These are phyloP conservation scores for Torymus auratus DNA, from an alignment of 2,888 invertebrate genomes.

Conservation along the genomic window DNA sequence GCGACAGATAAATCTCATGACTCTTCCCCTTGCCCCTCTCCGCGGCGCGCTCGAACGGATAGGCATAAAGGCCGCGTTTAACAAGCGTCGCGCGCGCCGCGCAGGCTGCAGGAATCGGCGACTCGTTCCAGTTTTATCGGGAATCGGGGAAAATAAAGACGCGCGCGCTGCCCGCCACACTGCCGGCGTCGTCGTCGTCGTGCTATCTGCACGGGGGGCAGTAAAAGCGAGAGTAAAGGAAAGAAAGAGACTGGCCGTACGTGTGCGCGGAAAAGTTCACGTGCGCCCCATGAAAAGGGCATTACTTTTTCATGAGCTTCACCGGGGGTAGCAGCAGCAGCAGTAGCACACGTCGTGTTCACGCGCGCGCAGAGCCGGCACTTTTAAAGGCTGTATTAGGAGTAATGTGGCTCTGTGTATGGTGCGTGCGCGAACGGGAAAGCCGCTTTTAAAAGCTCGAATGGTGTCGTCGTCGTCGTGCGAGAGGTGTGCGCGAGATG, in stretches of 20 bases:
- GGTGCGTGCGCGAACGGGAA: slow-evolving; percentile 12
- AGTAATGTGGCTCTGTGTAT: slow-evolving; percentile 19
- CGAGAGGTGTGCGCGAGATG: background rate
- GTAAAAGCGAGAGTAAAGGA: slow-evolving; percentile 3
- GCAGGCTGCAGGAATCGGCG: slow-evolving; percentile 13
- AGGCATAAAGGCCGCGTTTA: background rate
- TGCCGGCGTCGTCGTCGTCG: background rate
- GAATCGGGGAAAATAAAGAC: slow-evolving; percentile 42
- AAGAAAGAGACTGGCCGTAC: background rate
- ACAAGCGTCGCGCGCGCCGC: background rate
- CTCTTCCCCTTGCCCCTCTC: background rate
- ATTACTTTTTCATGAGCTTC: slow-evolving; percentile 51
- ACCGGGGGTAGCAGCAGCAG: too few species aligned
- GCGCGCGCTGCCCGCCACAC: slow-evolving; percentile 18
- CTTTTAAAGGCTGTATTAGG: slow-evolving; percentile 46
- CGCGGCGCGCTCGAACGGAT: background rate
- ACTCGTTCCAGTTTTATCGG: slow-evolving; percentile 36
- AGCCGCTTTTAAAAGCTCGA: slow-evolving; percentile 46
- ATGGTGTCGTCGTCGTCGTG: background rate
- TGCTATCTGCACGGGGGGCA: background rate
- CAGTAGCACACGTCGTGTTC: background rate
- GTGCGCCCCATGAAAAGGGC: slow-evolving; percentile 45
- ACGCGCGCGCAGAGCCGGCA: slow-evolving; percentile 7
- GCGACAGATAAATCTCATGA: slow-evolving; percentile 30
- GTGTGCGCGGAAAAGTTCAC: slow-evolving; percentile 25